Percentiles rank a stretch among this genome's conserved stretches.
Conservation (phyloP, 2,113 vertebrate species). For the Delphinus delphis region DNA sequence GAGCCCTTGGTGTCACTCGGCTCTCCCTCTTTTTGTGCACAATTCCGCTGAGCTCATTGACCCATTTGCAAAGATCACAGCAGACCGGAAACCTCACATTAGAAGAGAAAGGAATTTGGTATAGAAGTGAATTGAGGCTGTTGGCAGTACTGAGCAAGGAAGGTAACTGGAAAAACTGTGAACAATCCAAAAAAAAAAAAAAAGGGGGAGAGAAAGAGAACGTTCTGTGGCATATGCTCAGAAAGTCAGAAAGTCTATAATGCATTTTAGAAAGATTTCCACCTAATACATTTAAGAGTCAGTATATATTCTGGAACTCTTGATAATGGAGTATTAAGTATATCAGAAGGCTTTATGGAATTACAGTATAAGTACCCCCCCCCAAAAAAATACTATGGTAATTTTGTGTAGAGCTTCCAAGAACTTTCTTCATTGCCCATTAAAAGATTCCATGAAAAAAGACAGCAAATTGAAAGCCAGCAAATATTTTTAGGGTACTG, state of each 20-base stretch:
- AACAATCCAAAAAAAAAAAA: background rate
- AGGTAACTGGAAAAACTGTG: background rate
- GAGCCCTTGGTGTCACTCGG: background rate
- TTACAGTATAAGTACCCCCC: background rate
- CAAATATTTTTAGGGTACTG: background rate
- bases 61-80: background rate
- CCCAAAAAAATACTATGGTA: background rate
- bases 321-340: background rate
- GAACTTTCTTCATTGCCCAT: background rate
- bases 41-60: background rate
- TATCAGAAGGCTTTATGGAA: background rate
- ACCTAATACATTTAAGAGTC: slow-evolving; percentile 14
- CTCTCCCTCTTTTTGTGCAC: background rate
- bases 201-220: background rate
- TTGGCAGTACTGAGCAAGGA: background rate
- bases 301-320: background rate
- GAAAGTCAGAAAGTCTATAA: background rate
- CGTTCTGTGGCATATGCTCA: background rate
- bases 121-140: background rate
- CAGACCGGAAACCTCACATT: background rate
- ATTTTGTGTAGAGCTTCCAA: background rate
- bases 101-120: background rate
- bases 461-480: background rate
- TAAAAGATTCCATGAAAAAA: background rate
- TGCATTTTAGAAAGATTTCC: slow-evolving; percentile 15